These are phyloP conservation scores for Chesias legatella DNA, from an alignment of 2,888 invertebrate genomes.

Conservation along the genomic window DNA sequence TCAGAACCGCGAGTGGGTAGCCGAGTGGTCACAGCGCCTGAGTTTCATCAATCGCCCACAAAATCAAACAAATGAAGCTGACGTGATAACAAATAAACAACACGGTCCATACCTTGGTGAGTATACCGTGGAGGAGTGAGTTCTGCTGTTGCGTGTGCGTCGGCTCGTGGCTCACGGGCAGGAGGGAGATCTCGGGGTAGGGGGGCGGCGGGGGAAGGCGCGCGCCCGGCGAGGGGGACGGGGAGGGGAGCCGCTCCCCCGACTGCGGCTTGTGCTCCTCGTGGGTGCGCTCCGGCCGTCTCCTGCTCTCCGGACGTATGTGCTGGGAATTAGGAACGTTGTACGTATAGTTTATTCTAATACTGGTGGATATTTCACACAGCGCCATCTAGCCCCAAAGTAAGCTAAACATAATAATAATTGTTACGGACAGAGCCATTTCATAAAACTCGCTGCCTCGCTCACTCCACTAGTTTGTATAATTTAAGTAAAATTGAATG, in stretches of 20 bases:
- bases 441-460: too few relatives aligned
- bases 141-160: constrained; percentile 69
- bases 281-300: constrained; percentile 44
- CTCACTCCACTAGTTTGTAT: too few relatives aligned
- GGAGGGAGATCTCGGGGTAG: constrained; percentile 89
- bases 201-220: constrained; percentile 82
- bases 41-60: not conserved
- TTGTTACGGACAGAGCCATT: too few relatives aligned
- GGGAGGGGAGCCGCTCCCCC: constrained; percentile 55
- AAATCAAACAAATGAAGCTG: constrained; percentile 22
- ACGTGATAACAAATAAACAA: constrained; percentile 30
- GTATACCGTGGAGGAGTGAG: constrained; percentile 87
- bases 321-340: too few relatives aligned
- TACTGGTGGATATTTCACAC: too few relatives aligned
- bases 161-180: constrained; percentile 81
- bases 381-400: too few relatives aligned
- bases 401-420: too few relatives aligned
- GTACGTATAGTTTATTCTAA: too few relatives aligned
- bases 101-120: constrained; percentile 81
- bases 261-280: constrained; percentile 57
- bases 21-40: too few relatives aligned
- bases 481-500: too few relatives aligned
- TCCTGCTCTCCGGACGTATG: constrained; percentile 49
- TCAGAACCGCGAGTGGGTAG: too few relatives aligned
- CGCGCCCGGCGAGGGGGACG: constrained; percentile 59